A percentile compares a stretch with the other conserved stretches of the same genome.
Conservation (phyloP, 2,113 vertebrate species). For the Colaptes auratus region DNA sequence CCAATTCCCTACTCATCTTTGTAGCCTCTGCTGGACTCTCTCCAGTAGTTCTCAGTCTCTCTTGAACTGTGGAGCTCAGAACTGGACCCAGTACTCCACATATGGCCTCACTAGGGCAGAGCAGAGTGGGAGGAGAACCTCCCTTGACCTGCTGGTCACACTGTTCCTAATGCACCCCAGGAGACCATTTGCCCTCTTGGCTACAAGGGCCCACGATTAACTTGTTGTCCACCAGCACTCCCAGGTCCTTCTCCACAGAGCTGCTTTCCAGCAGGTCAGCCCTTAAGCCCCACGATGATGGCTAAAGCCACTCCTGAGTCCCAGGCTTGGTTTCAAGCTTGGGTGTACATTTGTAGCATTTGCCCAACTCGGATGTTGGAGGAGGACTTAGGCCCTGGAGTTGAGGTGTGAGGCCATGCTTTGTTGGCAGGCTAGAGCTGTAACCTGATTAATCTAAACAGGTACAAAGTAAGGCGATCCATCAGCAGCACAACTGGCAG, state of each 20-base stretch:
- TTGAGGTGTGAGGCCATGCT: conserved; percentile 44
- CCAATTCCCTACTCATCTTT: neutral
- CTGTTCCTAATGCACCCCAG: no score
- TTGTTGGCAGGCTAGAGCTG: conserved; percentile 33
- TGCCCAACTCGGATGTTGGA: neutral
- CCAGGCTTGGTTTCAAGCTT: neutral
- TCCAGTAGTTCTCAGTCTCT: neutral
- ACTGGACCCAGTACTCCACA: neutral
- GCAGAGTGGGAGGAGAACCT: no score
- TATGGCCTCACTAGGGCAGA: neutral
- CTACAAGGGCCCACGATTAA: no score
- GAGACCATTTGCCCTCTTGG: no score
- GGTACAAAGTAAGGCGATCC: conserved; percentile 29
- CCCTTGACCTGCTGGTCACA: no score
- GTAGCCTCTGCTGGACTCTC: neutral
- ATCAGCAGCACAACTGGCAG: conserved; percentile 13
- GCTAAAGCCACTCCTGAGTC: neutral
- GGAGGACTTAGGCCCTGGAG: neutral
- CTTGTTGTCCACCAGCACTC: no score
- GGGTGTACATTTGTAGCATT: rapidly evolving
- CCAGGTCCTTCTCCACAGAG: no score
- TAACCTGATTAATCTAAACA: conserved; percentile 56
- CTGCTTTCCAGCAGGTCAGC: no score
- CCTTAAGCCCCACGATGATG: neutral
- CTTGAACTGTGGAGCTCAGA: neutral